Conservation (phyloP, 2,797 vertebrate species). For the Takifugu ocellatus region DNA sequence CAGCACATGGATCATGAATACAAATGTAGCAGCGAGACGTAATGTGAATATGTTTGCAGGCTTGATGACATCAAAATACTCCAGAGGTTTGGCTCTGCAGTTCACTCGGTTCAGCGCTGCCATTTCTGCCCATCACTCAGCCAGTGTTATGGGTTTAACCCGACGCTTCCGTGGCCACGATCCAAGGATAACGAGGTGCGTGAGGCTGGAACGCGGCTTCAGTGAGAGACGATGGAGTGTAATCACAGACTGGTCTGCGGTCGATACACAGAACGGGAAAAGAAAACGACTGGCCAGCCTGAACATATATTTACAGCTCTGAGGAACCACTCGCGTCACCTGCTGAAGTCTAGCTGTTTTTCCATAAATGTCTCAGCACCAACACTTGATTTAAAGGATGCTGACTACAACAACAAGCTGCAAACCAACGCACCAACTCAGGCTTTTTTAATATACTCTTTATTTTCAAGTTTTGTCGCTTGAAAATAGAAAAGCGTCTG, state of each 20-base stretch:
- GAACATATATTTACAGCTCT: conserved; percentile 29
- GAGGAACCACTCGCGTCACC: conserved; percentile 12
- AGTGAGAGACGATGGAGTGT: conserved; percentile 43
- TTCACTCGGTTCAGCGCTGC: conserved; percentile 48
- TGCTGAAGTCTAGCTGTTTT: not conserved
- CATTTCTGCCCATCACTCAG: conserved; percentile 49
- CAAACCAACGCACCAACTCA: too few relatives aligned
- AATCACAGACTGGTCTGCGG: conserved; percentile 58
- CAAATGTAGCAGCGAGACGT: not conserved
- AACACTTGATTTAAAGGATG: too few relatives aligned
- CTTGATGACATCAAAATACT: conserved; percentile 10
- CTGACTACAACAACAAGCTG: not conserved
- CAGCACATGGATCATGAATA: not conserved
- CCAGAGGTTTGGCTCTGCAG: conserved; percentile 4
- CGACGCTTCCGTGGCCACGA: conserved; percentile 48
- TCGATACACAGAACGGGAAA: conserved; percentile 42
- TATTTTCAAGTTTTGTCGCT: too few relatives aligned
- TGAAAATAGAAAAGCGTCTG: too few relatives aligned
- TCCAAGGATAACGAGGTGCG: conserved; percentile 71
- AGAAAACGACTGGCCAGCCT: conserved; percentile 39
- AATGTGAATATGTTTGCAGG: conserved; percentile 1
- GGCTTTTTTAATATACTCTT: too few relatives aligned
- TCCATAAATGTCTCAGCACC: too few relatives aligned
- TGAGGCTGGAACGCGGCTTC: conserved; percentile 48
- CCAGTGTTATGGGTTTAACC: conserved; percentile 49